phyloP scores from a whole-genome alignment of 1,140 invertebrate species.

The Pogonognathellus flavescens region DNA sequence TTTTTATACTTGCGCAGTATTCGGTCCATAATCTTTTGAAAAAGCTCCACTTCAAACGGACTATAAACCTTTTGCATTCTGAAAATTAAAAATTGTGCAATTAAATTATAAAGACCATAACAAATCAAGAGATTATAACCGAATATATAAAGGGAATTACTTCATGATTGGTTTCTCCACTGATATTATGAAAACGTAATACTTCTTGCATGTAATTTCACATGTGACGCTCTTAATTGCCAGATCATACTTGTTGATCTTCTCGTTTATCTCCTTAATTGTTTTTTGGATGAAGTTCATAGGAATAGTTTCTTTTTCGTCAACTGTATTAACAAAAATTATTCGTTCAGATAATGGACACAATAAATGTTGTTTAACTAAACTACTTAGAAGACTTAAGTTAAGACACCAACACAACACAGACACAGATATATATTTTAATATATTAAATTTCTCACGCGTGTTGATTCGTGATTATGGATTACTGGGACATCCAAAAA shows the following conservation, averaged over 20 bases:
- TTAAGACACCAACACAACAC: no score
- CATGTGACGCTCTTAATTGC: constrained; percentile 60
- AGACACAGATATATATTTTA: no score
- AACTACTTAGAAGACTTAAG: no score
- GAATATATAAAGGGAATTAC: constrained; percentile 37
- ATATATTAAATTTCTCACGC: no score
- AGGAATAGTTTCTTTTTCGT: constrained; percentile 25
- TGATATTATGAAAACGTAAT: constrained; percentile 63
- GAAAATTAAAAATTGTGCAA: constrained; percentile 36
- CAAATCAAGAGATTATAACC: neutral
- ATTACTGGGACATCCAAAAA: no score
- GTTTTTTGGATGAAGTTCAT: constrained; percentile 59
- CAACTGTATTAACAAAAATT: neutral
- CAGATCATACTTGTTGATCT: constrained; percentile 60
- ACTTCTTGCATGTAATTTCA: constrained; percentile 63
- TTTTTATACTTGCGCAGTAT: constrained; percentile 58
- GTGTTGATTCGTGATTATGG: no score
- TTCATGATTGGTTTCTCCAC: constrained; percentile 64
- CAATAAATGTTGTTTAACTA: neutral
- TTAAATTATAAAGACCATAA: neutral
- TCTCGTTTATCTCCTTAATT: constrained; percentile 62
- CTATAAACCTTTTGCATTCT: constrained; percentile 60
- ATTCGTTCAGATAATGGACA: neutral
- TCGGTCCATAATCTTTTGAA: constrained; percentile 54
- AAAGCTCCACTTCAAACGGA: constrained; percentile 59